Conservation (phyloP, 2,797 vertebrate species). For the Nyctalus aviator region DNA sequence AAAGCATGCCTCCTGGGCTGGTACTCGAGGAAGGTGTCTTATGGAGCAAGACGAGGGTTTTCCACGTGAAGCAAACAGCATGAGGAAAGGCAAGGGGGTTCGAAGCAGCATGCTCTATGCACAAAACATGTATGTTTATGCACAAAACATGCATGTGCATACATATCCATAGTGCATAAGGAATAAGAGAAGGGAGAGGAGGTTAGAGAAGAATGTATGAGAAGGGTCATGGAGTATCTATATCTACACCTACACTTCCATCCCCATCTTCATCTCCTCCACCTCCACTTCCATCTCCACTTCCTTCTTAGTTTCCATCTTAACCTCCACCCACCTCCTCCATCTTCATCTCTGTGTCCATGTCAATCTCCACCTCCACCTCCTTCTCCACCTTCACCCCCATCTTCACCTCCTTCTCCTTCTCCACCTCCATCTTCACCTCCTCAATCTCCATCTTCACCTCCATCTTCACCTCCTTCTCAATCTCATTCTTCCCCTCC, state of each 20-base stretch:
- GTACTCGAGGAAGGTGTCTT: neutral
- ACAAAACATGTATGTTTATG: no score
- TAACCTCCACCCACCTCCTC: neutral
- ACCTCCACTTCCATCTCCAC: neutral
- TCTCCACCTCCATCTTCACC: neutral
- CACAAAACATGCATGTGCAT: neutral
- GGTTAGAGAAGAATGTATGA: neutral
- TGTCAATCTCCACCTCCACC: neutral
- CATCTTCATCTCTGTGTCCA: neutral
- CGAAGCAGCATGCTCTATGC: neutral
- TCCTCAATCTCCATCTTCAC: neutral
- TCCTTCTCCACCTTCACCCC: neutral
- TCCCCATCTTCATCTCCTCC: no score
- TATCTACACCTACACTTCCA: accelerated
- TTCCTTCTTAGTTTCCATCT: neutral
- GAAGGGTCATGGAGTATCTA: accelerated
- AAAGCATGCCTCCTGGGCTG: neutral
- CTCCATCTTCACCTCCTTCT: neutral
- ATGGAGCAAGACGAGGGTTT: neutral
- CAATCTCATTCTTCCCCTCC: neutral
- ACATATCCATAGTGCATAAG: neutral
- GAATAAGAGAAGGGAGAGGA: neutral
- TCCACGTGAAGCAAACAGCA: neutral
- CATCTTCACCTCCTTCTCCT: no score
- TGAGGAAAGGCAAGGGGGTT: neutral